phyloP scores from a whole-genome alignment of 2,888 invertebrate genomes.

The Tricholauxania praeusta region DNA sequence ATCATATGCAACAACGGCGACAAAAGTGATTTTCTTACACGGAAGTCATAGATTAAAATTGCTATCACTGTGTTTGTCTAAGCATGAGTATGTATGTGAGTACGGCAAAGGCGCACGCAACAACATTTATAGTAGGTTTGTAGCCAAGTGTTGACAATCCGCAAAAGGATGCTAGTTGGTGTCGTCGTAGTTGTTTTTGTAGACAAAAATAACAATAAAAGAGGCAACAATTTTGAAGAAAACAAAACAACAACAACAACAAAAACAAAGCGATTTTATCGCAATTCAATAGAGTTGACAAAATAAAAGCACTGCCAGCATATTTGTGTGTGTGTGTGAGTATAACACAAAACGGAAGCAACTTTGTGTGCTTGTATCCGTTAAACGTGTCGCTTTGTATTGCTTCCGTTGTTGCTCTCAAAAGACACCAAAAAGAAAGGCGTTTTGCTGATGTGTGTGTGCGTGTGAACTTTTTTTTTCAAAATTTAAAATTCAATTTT shows the following conservation, averaged over 20 bases:
- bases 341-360: conserved; percentile 17
- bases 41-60: conserved; percentile 53
- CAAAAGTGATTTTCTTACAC: conserved; percentile 26
- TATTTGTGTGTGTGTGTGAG: neutral
- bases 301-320: neutral
- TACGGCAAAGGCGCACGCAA: too few species aligned
- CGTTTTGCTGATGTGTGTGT: too few species aligned
- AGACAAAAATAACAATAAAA: conserved; percentile 11
- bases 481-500: conserved; percentile 3
- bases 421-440: conserved; percentile 1
- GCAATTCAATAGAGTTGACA: conserved; percentile 60
- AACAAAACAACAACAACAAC: conserved; percentile 24
- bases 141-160: conserved; percentile 58
- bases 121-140: conserved; percentile 35
- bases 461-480: neutral
- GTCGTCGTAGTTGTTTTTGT: conserved; percentile 5
- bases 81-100: neutral
- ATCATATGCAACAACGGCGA: neutral
- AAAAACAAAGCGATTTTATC: conserved; percentile 60
- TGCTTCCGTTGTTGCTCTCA: conserved; percentile 22
- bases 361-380: conserved; percentile 21
- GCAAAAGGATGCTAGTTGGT: conserved; percentile 57
- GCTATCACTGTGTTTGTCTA: conserved; percentile 46
- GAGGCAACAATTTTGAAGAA: conserved; percentile 39
- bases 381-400: conserved; percentile 30